Conservation (phyloP, 2,113 vertebrate genomes). For the Ciconia boyciana region DNA sequence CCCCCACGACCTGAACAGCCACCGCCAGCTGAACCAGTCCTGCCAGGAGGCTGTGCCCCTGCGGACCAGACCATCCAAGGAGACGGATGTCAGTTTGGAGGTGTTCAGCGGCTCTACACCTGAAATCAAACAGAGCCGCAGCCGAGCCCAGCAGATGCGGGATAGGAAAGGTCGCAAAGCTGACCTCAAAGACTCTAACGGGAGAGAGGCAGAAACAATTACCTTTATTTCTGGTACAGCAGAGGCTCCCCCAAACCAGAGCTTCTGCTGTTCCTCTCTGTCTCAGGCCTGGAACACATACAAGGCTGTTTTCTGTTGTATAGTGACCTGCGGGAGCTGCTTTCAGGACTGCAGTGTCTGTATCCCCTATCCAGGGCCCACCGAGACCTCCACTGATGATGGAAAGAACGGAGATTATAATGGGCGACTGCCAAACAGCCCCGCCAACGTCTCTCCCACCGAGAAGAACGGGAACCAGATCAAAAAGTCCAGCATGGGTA, state of each 20-base stretch:
- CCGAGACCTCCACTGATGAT: slow-evolving; percentile 67
- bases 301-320: slow-evolving; percentile 78
- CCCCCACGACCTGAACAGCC: slow-evolving; percentile 56
- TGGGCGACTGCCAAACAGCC: slow-evolving; percentile 74
- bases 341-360: slow-evolving; percentile 82
- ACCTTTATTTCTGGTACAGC: slow-evolving; percentile 88
- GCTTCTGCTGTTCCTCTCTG: slow-evolving; percentile 81
- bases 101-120: slow-evolving; percentile 64
- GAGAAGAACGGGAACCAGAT: slow-evolving; percentile 74
- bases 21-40: slow-evolving; percentile 58
- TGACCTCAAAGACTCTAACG: slow-evolving; percentile 72
- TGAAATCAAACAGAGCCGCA: slow-evolving; percentile 58
- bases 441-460: slow-evolving; percentile 62
- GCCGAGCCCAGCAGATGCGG: slow-evolving; percentile 11
- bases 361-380: slow-evolving; percentile 51
- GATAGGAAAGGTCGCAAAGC: slow-evolving; percentile 66
- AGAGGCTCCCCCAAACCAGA: slow-evolving; percentile 69
- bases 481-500: slow-evolving; percentile 72
- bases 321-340: slow-evolving; percentile 77
- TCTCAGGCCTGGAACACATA: slow-evolving; percentile 90
- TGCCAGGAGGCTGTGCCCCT: slow-evolving; percentile 72
- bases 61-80: slow-evolving; percentile 54
- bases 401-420: slow-evolving; percentile 73
- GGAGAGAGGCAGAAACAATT: slow-evolving; percentile 80
- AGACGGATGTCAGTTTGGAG: slow-evolving; percentile 74